A percentile compares a stretch with the other conserved stretches of the same genome.
Conservation (phyloP, 2,888 invertebrate species). For the Drosophila multiciliata region DNA sequence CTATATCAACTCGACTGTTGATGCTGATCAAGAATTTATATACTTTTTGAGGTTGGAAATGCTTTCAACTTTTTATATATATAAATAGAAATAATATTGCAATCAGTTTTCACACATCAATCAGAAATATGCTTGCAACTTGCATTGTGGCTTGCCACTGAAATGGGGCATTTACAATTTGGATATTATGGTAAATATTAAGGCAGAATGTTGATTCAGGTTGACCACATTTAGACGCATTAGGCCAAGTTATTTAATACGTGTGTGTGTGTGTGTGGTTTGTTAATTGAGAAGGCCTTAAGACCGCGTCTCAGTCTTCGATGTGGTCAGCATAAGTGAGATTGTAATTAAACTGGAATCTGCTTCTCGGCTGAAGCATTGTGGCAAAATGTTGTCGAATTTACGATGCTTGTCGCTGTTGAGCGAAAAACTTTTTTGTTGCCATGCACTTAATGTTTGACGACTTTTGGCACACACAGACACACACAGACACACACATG, state of each 20-base stretch:
- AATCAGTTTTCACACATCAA: not conserved
- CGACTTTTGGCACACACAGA: not conserved
- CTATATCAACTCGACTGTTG: no score
- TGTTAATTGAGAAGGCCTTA: not conserved
- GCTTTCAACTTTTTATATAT: no score
- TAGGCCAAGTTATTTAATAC: not conserved
- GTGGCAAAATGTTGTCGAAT: not conserved
- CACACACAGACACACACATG: not conserved
- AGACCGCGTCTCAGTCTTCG: not conserved
- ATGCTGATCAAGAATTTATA: no score
- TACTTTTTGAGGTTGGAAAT: no score
- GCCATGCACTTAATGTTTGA: conserved; percentile 18
- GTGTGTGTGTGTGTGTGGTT: not conserved
- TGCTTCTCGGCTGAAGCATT: not conserved
- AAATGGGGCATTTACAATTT: not conserved
- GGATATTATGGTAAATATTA: not conserved
- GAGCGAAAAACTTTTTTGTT: not conserved
- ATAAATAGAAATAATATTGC: not conserved
- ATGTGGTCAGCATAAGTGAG: not conserved
- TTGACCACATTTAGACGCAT: not conserved
- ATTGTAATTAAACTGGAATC: not conserved
- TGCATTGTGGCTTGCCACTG: not conserved
- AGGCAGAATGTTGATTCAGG: not conserved
- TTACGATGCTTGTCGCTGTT: not conserved
- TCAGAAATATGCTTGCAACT: not conserved